phyloP scores from a whole-genome alignment of 2,888 invertebrate genomes.

The Diarsia rubi region DNA sequence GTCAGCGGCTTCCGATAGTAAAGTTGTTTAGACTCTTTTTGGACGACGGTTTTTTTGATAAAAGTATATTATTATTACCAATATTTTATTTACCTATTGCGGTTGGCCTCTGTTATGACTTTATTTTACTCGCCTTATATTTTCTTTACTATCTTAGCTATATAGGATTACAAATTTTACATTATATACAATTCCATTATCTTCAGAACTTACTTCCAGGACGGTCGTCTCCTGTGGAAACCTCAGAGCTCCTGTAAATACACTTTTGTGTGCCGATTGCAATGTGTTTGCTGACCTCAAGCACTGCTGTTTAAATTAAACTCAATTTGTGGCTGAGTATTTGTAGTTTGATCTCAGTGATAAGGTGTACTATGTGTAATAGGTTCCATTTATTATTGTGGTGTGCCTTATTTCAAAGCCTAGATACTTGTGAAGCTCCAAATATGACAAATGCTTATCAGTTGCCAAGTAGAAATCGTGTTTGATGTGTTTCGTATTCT shows the following conservation, averaged over 20 bases:
- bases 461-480: background rate
- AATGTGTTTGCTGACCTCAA: conserved; percentile 62
- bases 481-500: background rate
- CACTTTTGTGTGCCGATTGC: conserved; percentile 64
- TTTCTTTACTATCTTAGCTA: background rate
- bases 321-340: conserved; percentile 56
- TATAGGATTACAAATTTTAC: background rate
- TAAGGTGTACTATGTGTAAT: background rate
- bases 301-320: conserved; percentile 67
- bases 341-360: conserved; percentile 14
- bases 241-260: conserved; percentile 61
- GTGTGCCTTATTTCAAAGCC: background rate
- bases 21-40: too few species aligned
- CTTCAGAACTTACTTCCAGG: conserved; percentile 6
- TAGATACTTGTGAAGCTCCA: background rate
- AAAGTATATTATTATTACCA: too few species aligned
- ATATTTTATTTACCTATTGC: too few species aligned
- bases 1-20: too few species aligned
- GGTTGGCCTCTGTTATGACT: background rate
- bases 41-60: too few species aligned
- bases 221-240: conserved; percentile 17
- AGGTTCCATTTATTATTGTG: background rate
- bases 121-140: background rate
- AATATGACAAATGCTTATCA: background rate
- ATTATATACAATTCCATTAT: conserved; percentile 1